Evolutionary conservation across 2,888 invertebrate species (phyloP).

Genomic region (Apotomis betuletana): DNA sequence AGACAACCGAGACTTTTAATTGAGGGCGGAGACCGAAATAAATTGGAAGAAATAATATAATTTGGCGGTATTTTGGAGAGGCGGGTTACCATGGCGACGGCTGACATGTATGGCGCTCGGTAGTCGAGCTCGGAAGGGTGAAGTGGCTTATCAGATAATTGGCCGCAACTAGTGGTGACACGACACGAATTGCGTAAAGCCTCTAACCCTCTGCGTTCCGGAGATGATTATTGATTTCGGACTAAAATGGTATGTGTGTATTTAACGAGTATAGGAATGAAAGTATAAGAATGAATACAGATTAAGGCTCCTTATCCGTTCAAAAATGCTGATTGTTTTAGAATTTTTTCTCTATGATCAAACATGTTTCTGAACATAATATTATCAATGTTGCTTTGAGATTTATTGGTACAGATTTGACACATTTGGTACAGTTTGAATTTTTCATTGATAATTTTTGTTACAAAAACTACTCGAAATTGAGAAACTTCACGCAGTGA

Average conservation of each 20-base stretch:
- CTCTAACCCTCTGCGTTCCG: conserved; percentile 45
- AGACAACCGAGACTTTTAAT: conserved; percentile 59
- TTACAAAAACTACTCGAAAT: no score
- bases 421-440: no score
- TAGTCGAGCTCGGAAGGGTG: conserved; percentile 51
- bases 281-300: neutral
- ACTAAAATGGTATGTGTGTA: neutral
- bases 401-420: no score
- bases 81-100: conserved; percentile 58
- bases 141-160: conserved; percentile 76
- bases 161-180: conserved; percentile 65
- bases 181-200: conserved; percentile 54
- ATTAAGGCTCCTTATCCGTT: no score
- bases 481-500: no score
- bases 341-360: no score
- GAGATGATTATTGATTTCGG: conserved; percentile 37
- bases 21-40: conserved; percentile 51
- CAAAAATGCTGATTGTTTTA: no score
- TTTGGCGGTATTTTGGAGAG: conserved; percentile 56
- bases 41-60: conserved; percentile 59
- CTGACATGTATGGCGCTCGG: conserved; percentile 46
- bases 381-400: no score
- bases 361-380: no score
- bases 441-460: no score
- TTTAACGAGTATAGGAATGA: no score